Base-by-base conservation (phyloP, 1,140 invertebrate genomes). In the Onthophagus taurus region DNA sequence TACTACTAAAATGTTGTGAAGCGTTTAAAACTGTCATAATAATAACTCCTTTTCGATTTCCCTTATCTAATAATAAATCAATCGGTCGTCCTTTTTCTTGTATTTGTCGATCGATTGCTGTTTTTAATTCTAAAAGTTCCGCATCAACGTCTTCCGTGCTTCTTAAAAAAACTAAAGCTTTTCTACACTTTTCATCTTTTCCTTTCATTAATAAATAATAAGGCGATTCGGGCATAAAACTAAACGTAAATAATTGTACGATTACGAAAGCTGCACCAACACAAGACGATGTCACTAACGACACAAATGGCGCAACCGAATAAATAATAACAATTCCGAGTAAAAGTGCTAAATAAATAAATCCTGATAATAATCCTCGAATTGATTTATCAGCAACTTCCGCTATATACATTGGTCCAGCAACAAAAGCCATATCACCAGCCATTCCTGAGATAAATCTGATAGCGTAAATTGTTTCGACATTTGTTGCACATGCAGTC, bases 1-100 rank as follows among this genome's bases (percentile, higher is more conserved):
- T 63, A 35, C 68, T 66, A 44, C 61, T 61, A n/a, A 69, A 59
- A 51, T 72, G 69, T 49, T 77, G 76, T 42, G 75, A 68, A 44
- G 68, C 59, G 63, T 77, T 72, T 31, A 78, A 56, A 0, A 61
- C 61, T 17, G 73, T 46, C 53, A 61, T 59, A n/a, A 59, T 57
- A 7, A 55, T 45, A 8, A 59, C 29, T n/a, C 49, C 57, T 46
- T 55, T 55, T 8, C 54, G 26, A 30, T 59, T 59, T 31, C 54
- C 49, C 31, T 43, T 41, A 2, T 47, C 42, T 8, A 59, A n/a
- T 16, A 60, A 13, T 8, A 61, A 33, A 45, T 61, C 59, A 43
- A 58, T 54, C 1, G 51, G 50, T 8, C 55, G 42, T 2, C 59
- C 59, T 39, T 44, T 50, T 37, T 61, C 59, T n/a, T 47, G 39